Percentiles rank a stretch among this genome's conserved stretches.
phyloP scores from a whole-genome alignment of 2,888 invertebrate species.

The Trisateles emortualis region DNA sequence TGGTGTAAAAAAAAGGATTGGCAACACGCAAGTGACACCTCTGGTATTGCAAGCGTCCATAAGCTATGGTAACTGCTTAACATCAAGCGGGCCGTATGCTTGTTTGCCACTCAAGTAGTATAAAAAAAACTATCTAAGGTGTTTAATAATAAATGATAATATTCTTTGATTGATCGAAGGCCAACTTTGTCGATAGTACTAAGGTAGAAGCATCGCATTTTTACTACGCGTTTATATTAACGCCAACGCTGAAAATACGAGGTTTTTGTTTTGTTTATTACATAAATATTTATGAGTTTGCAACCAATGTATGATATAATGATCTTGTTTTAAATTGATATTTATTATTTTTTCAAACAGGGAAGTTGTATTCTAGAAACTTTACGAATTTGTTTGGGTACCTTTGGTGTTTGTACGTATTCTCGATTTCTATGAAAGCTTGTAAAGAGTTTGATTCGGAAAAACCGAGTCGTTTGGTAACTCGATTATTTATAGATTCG shows the following conservation, averaged over 20 bases:
- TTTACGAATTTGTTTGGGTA: background rate
- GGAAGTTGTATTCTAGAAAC: conserved; percentile 19
- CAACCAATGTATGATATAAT: conserved; percentile 8
- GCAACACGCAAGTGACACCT: no score
- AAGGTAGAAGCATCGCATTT: no score
- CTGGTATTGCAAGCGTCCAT: no score
- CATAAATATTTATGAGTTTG: conserved; percentile 15
- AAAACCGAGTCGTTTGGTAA: background rate
- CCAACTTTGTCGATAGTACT: no score
- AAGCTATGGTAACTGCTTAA: no score
- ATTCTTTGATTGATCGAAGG: no score
- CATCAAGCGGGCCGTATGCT: no score
- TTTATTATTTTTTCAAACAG: conserved; percentile 29
- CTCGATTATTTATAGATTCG: background rate
- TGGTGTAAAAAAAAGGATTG: no score
- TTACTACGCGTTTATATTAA: conserved; percentile 17
- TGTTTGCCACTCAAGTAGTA: no score
- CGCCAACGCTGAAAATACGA: background rate
- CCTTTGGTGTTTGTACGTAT: background rate
- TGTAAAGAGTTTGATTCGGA: background rate
- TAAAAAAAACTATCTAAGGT: no score
- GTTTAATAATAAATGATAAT: no score
- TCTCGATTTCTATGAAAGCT: background rate
- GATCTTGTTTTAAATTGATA: conserved; percentile 5
- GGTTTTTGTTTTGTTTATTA: conserved; percentile 8